A percentile compares a stretch with the other conserved stretches of the same genome.
Evolutionary conservation across 2,888 invertebrate species (phyloP).

Genomic region (Catocala nupta): DNA sequence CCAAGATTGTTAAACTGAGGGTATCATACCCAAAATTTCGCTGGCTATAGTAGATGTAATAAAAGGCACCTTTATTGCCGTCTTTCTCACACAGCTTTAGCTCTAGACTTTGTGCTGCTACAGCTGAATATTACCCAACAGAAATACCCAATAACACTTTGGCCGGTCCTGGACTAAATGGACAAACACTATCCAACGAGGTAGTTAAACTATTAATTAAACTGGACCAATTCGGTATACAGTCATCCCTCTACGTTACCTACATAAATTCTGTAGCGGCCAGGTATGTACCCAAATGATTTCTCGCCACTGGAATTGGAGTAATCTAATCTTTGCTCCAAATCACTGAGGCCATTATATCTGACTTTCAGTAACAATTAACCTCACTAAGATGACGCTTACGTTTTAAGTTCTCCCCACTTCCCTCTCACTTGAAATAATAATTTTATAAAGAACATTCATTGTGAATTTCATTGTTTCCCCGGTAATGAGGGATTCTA

Average conservation of each 20-base stretch:
- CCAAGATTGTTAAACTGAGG: no score
- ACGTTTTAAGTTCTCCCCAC: slow-evolving; percentile 32
- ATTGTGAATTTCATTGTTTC: slow-evolving; percentile 51
- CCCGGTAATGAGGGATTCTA: slow-evolving; percentile 50
- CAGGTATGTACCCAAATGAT: slow-evolving; percentile 72
- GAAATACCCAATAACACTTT: not conserved
- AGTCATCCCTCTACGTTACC: slow-evolving; percentile 1
- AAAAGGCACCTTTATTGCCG: no score
- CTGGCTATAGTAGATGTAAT: no score
- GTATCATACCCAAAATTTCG: no score
- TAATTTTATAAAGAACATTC: slow-evolving; percentile 50
- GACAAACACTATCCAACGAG: no score
- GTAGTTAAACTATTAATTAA: no score
- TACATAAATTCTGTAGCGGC: slow-evolving; percentile 59
- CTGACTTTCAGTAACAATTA: slow-evolving; percentile 57
- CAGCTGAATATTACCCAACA: not conserved
- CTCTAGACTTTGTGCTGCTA: no score
- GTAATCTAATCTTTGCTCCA: slow-evolving; percentile 68
- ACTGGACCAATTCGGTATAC: slow-evolving; percentile 1
- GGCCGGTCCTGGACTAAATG: no score
- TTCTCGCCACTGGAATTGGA: slow-evolving; percentile 66
- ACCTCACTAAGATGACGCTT: slow-evolving; percentile 44
- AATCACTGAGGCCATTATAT: slow-evolving; percentile 64
- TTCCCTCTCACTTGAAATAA: slow-evolving; percentile 44
- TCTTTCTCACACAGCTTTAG: no score